Evolutionary conservation across 2,888 invertebrate genomes (phyloP).

Genomic region (Trissonchulus latispiculum): DNA sequence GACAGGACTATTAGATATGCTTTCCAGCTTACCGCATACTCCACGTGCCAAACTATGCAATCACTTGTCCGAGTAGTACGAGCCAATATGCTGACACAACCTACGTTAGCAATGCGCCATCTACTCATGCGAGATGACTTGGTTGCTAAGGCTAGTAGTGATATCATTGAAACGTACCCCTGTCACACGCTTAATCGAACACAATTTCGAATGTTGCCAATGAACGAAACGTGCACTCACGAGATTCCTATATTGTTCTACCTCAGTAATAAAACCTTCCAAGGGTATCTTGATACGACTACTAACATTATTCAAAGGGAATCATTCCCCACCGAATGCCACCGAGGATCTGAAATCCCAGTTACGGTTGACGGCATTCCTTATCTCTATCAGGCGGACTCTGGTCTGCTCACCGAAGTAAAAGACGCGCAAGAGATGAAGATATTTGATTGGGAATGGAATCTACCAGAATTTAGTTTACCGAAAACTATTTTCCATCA

Average conservation of each 20-base stretch:
- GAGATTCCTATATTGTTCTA: background rate
- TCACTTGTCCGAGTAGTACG: background rate
- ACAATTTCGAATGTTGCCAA: background rate
- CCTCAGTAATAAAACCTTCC: background rate
- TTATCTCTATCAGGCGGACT: background rate
- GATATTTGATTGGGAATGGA: background rate
- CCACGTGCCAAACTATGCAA: background rate
- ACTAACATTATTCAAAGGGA: background rate
- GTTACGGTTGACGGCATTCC: background rate
- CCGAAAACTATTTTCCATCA: background rate
- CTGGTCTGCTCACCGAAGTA: background rate
- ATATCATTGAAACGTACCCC: background rate
- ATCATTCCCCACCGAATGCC: background rate
- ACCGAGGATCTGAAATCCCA: background rate
- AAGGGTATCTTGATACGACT: background rate
- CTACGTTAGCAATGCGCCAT: background rate
- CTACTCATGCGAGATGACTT: background rate
- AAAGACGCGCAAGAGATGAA: background rate
- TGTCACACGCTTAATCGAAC: background rate
- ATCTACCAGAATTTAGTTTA: background rate
- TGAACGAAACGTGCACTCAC: background rate
- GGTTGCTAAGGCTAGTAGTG: background rate
- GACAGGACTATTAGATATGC: background rate
- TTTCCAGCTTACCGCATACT: background rate
- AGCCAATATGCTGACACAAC: background rate